Evolutionary conservation across 2,888 invertebrate genomes (phyloP), one percentile per base, ranked within the genome.

Genomic region (Leptopilina drosophilae): DNA sequence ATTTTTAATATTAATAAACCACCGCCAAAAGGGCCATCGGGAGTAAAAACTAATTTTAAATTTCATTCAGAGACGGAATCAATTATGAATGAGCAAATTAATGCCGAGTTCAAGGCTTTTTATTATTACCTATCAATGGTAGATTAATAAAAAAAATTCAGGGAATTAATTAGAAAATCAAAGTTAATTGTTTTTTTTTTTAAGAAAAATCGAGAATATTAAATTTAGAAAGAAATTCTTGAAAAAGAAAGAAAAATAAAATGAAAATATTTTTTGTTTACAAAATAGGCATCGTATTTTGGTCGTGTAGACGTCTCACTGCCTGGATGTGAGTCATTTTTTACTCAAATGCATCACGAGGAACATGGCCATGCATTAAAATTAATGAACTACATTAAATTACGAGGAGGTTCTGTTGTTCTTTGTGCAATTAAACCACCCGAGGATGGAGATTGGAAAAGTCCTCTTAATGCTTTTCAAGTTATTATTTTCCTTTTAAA

Each of bases 121-220:
- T 94, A 94, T 88, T 92, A 93, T 75, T 95, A 95, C 89, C 89
- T 95, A 82, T 93, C 94, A 11, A 94, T 95, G 94, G 93, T 94
- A 90, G 87, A 90, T 80, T 76, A 12, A 49, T 49, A 49, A 33
- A 49, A 49, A 49, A 49, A 8, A 49, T 69, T 15, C 20, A 6
- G 5, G 26, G 40, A 46, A 66, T 20, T 69, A 40, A 33, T 78
- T 15, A 40, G 64, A 49, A 8, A 8, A 64, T 65, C 46, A 64
- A 75, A 33, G 62, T 76, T 40, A 59, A 66, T 4, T 62, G 62
- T 56, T 64, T 77, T 69, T 12, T 56, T 64, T 77, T 69, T 12
- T 49, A 11, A 49, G 2, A 12, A 9, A 49, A 9, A 66, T 15
- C 8, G 9, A 15, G 20, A 67, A 67, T 11, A 49, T 49, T 26